phyloP scores from a whole-genome alignment of 2,797 vertebrate species.

The Phoxinus dragarum region DNA sequence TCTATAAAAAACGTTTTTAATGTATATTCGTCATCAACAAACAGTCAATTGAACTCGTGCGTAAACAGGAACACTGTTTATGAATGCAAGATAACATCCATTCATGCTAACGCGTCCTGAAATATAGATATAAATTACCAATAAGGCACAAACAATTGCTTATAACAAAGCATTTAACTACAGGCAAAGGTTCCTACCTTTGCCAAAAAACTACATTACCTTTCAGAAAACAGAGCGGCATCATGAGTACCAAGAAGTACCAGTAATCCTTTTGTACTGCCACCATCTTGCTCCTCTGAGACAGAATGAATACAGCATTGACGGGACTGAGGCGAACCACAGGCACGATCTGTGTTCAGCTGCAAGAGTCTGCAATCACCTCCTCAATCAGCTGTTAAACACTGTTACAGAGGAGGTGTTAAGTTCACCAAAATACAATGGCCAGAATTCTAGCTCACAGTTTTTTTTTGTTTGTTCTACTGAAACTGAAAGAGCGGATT shows the following conservation, averaged over 20 bases:
- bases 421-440: neutral
- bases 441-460: neutral
- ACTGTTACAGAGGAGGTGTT: conserved; percentile 34
- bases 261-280: conserved; percentile 82
- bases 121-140: neutral
- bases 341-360: conserved; percentile 77
- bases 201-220: conserved; percentile 69
- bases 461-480: neutral
- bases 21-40: neutral
- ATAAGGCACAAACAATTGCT: neutral
- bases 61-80: neutral
- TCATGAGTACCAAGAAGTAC: conserved; percentile 81
- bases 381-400: conserved; percentile 25
- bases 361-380: conserved; percentile 43
- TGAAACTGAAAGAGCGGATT: neutral
- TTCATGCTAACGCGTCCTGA: neutral
- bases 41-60: neutral
- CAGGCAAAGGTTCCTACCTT: neutral
- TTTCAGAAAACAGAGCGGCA: conserved; percentile 75
- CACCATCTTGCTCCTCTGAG: conserved; percentile 77
- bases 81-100: neutral
- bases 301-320: conserved; percentile 85
- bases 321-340: conserved; percentile 67
- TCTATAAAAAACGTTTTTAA: neutral
- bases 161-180: neutral